A percentile compares a stretch with the other conserved stretches of the same genome.
Conservation (phyloP, 2,888 invertebrate species). For the Sclerodermus sp. region DNA sequence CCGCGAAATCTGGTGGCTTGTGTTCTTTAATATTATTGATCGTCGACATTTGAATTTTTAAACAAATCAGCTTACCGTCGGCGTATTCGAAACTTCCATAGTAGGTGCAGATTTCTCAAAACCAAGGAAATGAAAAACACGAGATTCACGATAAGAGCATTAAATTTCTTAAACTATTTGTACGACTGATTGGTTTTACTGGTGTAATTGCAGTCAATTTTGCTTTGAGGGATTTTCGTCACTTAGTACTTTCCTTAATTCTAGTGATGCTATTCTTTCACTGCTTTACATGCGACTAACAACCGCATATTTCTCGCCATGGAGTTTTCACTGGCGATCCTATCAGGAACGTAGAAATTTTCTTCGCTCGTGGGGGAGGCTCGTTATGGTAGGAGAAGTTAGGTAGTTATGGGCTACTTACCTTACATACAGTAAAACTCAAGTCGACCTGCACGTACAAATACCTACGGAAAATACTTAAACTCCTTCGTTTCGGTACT, state of each 20-base stretch:
- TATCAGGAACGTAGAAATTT: slow-evolving; percentile 41
- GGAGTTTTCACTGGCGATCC: slow-evolving; percentile 47
- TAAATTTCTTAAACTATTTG: not conserved
- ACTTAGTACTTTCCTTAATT: not conserved
- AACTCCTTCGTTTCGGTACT: slow-evolving; percentile 11
- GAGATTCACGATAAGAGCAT: slow-evolving; percentile 2
- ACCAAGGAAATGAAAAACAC: no score
- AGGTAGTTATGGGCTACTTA: slow-evolving; percentile 52
- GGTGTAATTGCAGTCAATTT: no score
- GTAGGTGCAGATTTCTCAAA: no score
- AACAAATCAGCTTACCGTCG: slow-evolving; percentile 11
- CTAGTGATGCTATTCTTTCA: slow-evolving; percentile 28
- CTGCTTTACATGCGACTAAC: slow-evolving; percentile 32
- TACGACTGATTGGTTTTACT: no score
- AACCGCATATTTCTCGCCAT: slow-evolving; percentile 24
- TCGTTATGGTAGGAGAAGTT: slow-evolving; percentile 43
- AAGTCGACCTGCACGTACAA: slow-evolving; percentile 14
- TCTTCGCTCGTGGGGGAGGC: slow-evolving; percentile 45
- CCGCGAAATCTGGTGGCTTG: slow-evolving; percentile 10
- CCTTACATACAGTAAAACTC: slow-evolving; percentile 23
- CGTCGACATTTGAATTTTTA: slow-evolving; percentile 5
- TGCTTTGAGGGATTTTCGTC: not conserved
- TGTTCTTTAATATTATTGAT: slow-evolving; percentile 20
- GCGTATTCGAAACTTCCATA: not conserved
- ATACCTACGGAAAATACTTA: not conserved